Conservation (phyloP, 2,888 invertebrate genomes). For the Pocota personata region DNA sequence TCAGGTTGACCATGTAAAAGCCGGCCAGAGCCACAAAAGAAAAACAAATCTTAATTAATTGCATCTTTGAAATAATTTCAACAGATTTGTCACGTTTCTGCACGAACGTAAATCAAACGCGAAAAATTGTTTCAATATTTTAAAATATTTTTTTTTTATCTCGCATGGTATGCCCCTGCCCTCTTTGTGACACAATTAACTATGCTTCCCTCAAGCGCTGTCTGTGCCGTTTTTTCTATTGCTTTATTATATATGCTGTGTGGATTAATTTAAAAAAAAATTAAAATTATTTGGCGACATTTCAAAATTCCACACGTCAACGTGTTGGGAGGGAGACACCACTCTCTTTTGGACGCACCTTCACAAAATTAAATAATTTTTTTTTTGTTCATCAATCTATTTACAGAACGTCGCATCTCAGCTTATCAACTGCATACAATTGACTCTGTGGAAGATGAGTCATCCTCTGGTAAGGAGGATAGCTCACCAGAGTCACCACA, state of each 20-base stretch:
- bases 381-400: conserved; percentile 7
- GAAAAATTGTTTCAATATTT: conserved; percentile 35
- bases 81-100: conserved; percentile 58
- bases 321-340: neutral
- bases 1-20: conserved; percentile 51
- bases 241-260: conserved; percentile 53
- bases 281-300: conserved; percentile 52
- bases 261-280: conserved; percentile 35
- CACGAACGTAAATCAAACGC: conserved; percentile 18
- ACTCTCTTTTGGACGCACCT: conserved; percentile 1
- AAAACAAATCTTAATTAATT: conserved; percentile 51
- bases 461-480: conserved; percentile 81
- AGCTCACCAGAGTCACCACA: conserved; percentile 80
- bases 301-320: conserved; percentile 65
- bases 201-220: neutral
- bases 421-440: conserved; percentile 81
- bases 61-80: conserved; percentile 56
- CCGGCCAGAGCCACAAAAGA: neutral
- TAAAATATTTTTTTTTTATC: neutral
- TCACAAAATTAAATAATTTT: neutral
- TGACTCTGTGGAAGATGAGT: conserved; percentile 82
- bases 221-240: conserved; percentile 12
- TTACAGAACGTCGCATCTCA: conserved; percentile 81
- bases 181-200: neutral
- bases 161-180: neutral